Evolutionary conservation across 1,140 invertebrate genomes (phyloP).

Genomic region (Zophobas atratus): DNA sequence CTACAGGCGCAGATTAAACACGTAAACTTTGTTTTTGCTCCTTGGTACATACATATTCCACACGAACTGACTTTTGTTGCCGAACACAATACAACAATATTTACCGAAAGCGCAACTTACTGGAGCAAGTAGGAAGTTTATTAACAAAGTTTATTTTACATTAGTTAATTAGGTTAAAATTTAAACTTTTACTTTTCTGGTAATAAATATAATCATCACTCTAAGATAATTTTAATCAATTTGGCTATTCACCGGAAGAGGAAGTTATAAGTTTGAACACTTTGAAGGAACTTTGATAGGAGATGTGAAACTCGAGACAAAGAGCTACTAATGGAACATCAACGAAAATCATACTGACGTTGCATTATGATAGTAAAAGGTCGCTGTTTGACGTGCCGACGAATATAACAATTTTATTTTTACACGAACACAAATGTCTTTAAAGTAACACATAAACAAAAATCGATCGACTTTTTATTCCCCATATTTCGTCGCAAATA

Average conservation of each 20-base stretch:
- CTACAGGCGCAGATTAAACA: no score
- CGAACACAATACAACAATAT: no score
- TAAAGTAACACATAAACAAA: constrained; percentile 27
- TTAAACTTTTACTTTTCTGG: no score
- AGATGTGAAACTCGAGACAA: constrained; percentile 24
- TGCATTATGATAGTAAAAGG: no score
- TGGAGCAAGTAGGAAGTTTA: no score
- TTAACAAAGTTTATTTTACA: not conserved
- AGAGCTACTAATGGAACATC: constrained; percentile 29
- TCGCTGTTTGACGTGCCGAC: no score
- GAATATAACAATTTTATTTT: not conserved
- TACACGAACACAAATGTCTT: not conserved
- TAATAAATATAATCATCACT: constrained; percentile 6
- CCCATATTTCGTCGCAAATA: not conserved
- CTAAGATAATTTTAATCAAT: constrained; percentile 10
- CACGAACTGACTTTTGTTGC: no score
- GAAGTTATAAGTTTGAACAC: constrained; percentile 34
- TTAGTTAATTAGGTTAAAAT: not conserved
- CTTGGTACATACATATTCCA: no score
- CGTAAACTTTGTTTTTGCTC: no score
- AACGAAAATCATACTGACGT: constrained; percentile 4
- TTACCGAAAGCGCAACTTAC: no score
- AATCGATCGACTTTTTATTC: no score
- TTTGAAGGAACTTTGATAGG: constrained; percentile 22
- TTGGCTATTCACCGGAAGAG: constrained; percentile 28